A percentile compares a stretch with the other conserved stretches of the same genome.
Conservation (phyloP, 1,140 invertebrate genomes). For the Zaprionus africanus region DNA sequence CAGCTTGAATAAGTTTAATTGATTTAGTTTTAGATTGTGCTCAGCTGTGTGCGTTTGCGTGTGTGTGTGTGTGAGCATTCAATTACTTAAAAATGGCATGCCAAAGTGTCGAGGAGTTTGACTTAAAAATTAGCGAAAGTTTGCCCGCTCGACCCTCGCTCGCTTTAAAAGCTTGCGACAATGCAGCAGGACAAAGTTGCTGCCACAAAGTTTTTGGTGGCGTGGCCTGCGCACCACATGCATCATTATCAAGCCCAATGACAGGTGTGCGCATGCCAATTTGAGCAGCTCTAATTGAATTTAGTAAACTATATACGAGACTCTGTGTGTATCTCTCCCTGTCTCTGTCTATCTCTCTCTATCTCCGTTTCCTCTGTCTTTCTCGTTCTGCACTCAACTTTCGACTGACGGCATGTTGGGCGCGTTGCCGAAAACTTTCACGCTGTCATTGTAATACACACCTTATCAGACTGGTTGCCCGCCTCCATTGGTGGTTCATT, state of each 20-base stretch:
- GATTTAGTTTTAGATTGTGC: slow-evolving; percentile 62
- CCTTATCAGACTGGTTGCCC: slow-evolving; percentile 50
- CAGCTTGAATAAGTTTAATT: slow-evolving; percentile 79
- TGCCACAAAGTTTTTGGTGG: slow-evolving; percentile 66
- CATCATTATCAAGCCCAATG: slow-evolving; percentile 79
- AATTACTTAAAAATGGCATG: slow-evolving; percentile 66
- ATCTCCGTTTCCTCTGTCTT: background rate
- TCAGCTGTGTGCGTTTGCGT: slow-evolving; percentile 18
- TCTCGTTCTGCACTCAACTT: slow-evolving; percentile 1
- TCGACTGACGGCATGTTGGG: slow-evolving; percentile 10
- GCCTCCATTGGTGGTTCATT: slow-evolving; percentile 39
- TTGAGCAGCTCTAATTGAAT: slow-evolving; percentile 78
- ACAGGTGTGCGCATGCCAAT: slow-evolving; percentile 80
- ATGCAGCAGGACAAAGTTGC: slow-evolving; percentile 59
- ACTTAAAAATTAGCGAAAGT: slow-evolving; percentile 48
- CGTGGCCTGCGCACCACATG: slow-evolving; percentile 63
- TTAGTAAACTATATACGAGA: slow-evolving; percentile 68
- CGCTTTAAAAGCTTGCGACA: slow-evolving; percentile 37
- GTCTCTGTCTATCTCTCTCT: slow-evolving; percentile 33
- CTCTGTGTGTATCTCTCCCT: slow-evolving; percentile 29
- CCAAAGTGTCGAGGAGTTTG: slow-evolving; percentile 59
- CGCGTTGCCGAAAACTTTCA: slow-evolving; percentile 61
- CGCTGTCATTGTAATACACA: slow-evolving; percentile 81
- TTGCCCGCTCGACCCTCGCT: slow-evolving; percentile 22
- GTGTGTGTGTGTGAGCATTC: slow-evolving; percentile 5